phyloP scores from a whole-genome alignment of 1,140 invertebrate genomes.

The Berghia stephanieae region DNA sequence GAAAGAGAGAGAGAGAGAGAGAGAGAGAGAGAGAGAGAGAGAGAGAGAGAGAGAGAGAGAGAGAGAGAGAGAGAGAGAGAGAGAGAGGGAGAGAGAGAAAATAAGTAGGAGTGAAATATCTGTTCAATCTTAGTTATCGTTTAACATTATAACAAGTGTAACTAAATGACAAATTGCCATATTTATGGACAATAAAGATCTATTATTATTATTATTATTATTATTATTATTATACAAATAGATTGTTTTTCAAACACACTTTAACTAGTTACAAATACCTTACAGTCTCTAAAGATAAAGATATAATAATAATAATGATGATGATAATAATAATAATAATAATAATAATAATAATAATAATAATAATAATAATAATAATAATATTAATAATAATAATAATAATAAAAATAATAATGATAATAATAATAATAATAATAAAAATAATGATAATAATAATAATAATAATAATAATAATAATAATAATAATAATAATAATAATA shows the following conservation, averaged over 20 bases:
- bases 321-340: not conserved
- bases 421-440: not conserved
- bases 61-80: not conserved
- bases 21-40: not conserved
- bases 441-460: not conserved
- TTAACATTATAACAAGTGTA: no score
- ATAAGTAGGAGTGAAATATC: no score
- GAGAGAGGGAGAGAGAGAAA: not conserved
- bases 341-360: not conserved
- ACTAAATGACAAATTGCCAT: no score
- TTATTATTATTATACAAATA: no score
- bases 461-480: not conserved
- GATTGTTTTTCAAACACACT: not conserved
- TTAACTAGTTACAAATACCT: not conserved
- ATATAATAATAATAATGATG: not conserved
- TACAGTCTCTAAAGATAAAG: not conserved
- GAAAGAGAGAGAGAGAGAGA: not conserved
- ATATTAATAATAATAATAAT: not conserved
- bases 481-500: no score
- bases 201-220: no score
- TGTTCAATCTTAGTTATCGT: no score
- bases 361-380: slow-evolving; percentile 4
- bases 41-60: not conserved
- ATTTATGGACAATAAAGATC: no score
- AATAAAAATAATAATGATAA: not conserved